Base-by-base conservation (phyloP, 2,113 vertebrate species). In the Haplotaxodon microlepis region DNA sequence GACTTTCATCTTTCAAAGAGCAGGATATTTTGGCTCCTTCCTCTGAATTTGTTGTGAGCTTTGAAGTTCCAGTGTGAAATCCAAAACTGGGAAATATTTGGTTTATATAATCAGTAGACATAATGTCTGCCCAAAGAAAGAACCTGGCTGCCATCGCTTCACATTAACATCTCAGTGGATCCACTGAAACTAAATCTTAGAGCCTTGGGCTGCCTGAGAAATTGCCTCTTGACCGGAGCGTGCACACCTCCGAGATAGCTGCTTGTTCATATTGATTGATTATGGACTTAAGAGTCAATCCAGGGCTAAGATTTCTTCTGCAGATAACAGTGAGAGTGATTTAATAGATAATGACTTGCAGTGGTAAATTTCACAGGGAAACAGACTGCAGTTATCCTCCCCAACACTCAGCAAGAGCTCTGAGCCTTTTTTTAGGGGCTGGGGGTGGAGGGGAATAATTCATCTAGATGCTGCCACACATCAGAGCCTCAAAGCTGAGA, bases 31-130 rank as follows among this genome's bases (percentile, higher is more conserved):
- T 84, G 92, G 85, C 84, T 86, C 76, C 59, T 89, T 12, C 24
- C 40, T 88, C 13, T 47, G 85, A 82, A 90, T 93, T 88, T 82
- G 53, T 83, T 7, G 27, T 38, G 38, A 84, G 80, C 89, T 93
- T 91, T 93, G 87, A 93, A 91, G 86, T 89, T 94, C 85, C 86
- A 54, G 89, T 85, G 81, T 89, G 63, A 90, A 94, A 92, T 83
- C 61, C 63, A 86, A 90, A 90, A 87, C 76, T 82, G 53, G 42
- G 56, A 45, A 19, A 71, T 51, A 82, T 88, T 45, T 17, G 7
- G 19, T 89, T 87, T 88, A 45, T 85, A 36, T 88, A 81, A 87
- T 91, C 83, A 83, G 82, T 69, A 66, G 90, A 88, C 73, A 61
- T 19, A 88, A 73, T 11, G n/a, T 88, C 82, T 86, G 80, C 71